phyloP scores from a whole-genome alignment of 2,797 vertebrate genomes.

The Rhinogobio ventralis region DNA sequence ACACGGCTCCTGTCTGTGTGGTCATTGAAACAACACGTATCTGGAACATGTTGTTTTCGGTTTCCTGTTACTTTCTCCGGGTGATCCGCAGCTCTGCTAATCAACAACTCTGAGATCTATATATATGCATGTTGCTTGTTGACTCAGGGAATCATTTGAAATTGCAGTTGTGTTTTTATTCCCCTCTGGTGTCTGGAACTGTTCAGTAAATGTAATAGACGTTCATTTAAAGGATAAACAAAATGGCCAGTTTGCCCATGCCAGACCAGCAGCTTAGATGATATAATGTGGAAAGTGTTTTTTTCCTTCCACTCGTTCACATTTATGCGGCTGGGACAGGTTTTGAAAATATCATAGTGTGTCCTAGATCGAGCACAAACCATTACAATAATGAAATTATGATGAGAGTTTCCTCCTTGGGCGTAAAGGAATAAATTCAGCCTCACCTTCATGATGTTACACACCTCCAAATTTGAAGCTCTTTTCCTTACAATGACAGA shows the following conservation, averaged over 20 bases:
- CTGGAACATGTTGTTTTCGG: conserved; percentile 63
- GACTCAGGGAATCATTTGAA: conserved; percentile 68
- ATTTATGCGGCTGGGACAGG: not conserved
- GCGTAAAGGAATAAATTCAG: not conserved
- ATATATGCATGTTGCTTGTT: conserved; percentile 65
- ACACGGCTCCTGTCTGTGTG: conserved; percentile 47
- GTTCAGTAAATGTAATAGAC: conserved; percentile 69
- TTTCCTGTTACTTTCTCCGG: conserved; percentile 58
- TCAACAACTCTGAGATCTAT: conserved; percentile 65
- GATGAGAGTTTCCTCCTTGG: no score
- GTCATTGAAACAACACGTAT: conserved; percentile 63
- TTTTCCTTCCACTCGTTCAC: conserved; percentile 5
- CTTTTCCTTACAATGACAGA: not conserved
- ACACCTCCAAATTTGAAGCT: no score
- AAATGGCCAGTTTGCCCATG: conserved; percentile 74
- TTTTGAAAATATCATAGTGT: conserved; percentile 6
- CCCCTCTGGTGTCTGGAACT: conserved; percentile 64
- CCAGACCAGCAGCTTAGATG: conserved; percentile 71
- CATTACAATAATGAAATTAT: not conserved
- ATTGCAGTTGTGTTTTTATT: conserved; percentile 60
- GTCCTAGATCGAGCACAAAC: not conserved
- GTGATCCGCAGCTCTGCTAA: conserved; percentile 57
- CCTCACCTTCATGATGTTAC: not conserved
- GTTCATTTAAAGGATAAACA: conserved; percentile 73
- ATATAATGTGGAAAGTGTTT: conserved; percentile 69